Base-by-base conservation (phyloP, 2,113 vertebrate genomes). In the Bos indicus region DNA sequence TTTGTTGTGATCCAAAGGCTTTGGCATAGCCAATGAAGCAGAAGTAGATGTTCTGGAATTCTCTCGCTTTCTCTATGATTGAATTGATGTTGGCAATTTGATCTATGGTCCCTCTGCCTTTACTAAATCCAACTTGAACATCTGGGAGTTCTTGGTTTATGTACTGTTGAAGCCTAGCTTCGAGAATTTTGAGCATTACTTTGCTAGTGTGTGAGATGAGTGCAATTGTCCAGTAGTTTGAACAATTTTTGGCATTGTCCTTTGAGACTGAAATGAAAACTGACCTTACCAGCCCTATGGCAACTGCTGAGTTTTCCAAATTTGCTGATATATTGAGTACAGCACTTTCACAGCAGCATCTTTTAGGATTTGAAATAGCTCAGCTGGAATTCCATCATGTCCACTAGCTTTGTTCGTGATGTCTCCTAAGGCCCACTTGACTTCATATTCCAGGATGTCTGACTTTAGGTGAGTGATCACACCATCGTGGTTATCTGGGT, bases 41-140 rank as follows among this genome's bases (percentile, higher is more conserved):
- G 17, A 71, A 21, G 64, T 21, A 71, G 17, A 36, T 71, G n/a
- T 36, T 36, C 9, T 36, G 17, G 64, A 71, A 36, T 71, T 71
- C 15, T 71, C 2, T 71, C 0, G 1, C 17, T 71, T 71, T 71
- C n/a, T 71, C n/a, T 71, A 21, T 71, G 17, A 36, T 71, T 0
- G 4, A 71, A 36, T 71, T n/a, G 17, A 36, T 36, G 19, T 71
- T 71, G 64, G n/a, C n/a, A 71, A 71, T 36, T 71, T 21, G 64
- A 71, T 21, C n/a, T 71, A 33, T 67, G 64, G 64, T n/a, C 7
- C 33, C 7, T 67, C 33, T 36, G 33, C 64, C 64, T 67, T 21
- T 67, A 36, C 64, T 67, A 36, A 67, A 67, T 67, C 33, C 17
- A 36, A 67, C 33, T 67, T 67, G 33, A 21, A 67, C 33, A 67